Evolutionary conservation across 2,797 vertebrate species (phyloP).

Genomic region (Gymnothorax javanicus): DNA sequence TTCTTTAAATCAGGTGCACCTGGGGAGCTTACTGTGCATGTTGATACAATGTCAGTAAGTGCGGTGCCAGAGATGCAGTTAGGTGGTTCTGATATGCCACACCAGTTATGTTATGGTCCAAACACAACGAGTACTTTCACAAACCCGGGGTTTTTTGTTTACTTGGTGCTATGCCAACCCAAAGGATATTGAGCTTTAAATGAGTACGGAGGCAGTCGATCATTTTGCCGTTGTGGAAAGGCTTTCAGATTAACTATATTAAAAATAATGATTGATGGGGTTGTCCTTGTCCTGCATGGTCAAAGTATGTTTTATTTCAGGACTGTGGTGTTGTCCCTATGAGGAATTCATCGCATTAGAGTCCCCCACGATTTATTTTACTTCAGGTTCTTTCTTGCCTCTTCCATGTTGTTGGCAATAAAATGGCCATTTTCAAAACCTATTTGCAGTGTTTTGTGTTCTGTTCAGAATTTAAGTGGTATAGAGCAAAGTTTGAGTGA

Average conservation of each 20-base stretch:
- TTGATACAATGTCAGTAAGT: not conserved
- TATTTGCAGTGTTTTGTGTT: conserved; percentile 41
- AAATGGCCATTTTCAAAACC: conserved; percentile 61
- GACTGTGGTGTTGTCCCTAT: conserved; percentile 53
- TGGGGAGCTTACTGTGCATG: not conserved
- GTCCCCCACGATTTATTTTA: conserved; percentile 43
- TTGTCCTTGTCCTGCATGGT: conserved; percentile 55
- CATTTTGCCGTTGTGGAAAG: not conserved
- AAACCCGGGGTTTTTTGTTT: conserved; percentile 33
- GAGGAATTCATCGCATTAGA: conserved; percentile 53
- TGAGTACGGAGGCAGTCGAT: not conserved
- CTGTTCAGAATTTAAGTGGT: conserved; percentile 9
- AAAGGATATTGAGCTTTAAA: conserved; percentile 2
- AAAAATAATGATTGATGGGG: conserved; percentile 55
- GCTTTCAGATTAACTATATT: conserved; percentile 57
- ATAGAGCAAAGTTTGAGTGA: not conserved
- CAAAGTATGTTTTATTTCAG: conserved; percentile 63
- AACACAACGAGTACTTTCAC: not conserved
- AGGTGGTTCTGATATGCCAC: not conserved
- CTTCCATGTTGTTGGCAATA: conserved; percentile 63
- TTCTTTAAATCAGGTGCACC: not conserved
- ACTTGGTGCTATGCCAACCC: conserved; percentile 39
- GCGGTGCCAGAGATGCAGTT: not conserved
- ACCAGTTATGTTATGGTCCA: not conserved
- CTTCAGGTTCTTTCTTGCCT: conserved; percentile 45